Evolutionary conservation across 2,888 invertebrate genomes (phyloP).

Genomic region (Romanomermis culicivorax): DNA sequence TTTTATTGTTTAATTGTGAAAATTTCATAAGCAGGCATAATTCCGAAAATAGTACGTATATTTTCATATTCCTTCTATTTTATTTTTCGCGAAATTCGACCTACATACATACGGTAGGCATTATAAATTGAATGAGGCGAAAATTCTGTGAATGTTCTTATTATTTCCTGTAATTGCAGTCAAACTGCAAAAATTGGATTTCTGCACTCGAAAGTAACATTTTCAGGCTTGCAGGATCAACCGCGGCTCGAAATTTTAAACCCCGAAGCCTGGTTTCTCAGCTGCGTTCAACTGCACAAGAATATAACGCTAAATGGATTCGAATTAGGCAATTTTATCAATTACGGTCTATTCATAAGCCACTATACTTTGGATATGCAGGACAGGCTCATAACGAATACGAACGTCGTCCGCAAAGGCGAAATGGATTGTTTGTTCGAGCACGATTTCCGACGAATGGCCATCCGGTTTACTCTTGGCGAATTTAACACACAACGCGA

Average conservation of each 20-base stretch:
- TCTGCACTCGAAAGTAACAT: too few relatives aligned
- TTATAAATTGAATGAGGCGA: too few relatives aligned
- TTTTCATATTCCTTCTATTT: too few relatives aligned
- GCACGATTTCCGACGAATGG: conserved; percentile 4
- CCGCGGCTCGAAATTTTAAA: background rate
- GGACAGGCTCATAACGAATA: background rate
- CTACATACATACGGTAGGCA: too few relatives aligned
- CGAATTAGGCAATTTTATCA: conserved; percentile 3
- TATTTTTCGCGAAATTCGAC: too few relatives aligned
- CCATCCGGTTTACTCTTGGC: background rate
- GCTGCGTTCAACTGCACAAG: background rate
- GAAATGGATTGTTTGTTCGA: background rate
- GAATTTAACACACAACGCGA: background rate
- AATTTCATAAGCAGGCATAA: too few relatives aligned
- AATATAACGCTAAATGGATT: background rate
- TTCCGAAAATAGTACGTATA: too few relatives aligned
- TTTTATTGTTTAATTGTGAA: too few relatives aligned
- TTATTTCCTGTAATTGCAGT: too few relatives aligned
- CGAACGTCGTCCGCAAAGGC: background rate
- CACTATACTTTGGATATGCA: conserved; percentile 1
- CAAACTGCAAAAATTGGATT: too few relatives aligned
- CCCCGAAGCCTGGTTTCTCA: background rate
- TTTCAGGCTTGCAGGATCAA: background rate
- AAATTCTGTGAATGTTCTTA: too few relatives aligned
- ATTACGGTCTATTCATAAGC: conserved; percentile 1